Percentiles rank a stretch among this genome's conserved stretches.
Conservation (phyloP, 2,797 vertebrate species). For the Lindbergichthys nudifrons region DNA sequence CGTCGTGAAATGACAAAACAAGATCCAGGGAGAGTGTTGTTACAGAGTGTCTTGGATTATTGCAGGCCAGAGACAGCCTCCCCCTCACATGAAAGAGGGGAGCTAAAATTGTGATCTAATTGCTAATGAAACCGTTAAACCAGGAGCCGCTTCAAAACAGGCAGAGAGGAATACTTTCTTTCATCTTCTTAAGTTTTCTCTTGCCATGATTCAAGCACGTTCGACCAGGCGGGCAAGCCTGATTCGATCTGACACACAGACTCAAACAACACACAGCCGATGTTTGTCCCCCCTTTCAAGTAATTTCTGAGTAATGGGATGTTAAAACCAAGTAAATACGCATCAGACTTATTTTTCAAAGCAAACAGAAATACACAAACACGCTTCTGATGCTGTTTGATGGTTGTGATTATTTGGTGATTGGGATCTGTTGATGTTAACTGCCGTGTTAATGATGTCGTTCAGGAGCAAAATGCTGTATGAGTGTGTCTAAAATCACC, state of each 20-base stretch:
- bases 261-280: background rate
- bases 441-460: background rate
- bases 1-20: constrained; percentile 61
- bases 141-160: constrained; percentile 25
- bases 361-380: constrained; percentile 2
- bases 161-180: constrained; percentile 2
- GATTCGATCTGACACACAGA: constrained; percentile 20
- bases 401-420: background rate
- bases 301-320: constrained; percentile 6
- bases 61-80: constrained; percentile 54
- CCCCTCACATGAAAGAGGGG: constrained; percentile 54
- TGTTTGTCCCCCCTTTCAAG: constrained; percentile 5
- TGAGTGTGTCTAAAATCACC: background rate
- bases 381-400: background rate
- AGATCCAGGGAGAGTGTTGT: constrained; percentile 52
- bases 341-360: constrained; percentile 9
- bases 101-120: constrained; percentile 35
- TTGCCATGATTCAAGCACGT: constrained; percentile 15
- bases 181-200: constrained; percentile 12
- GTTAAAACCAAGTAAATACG: constrained; percentile 19
- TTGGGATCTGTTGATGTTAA: background rate
- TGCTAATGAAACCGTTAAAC: constrained; percentile 20
- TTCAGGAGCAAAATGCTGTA: background rate
- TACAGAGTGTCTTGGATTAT: constrained; percentile 61
- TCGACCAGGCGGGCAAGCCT: constrained; percentile 21